These are phyloP conservation scores for Chrysaora quinquecirrha DNA, from an alignment of 30 jellyfish, hydroid and myxozoan species.

Conservation along the genomic window DNA sequence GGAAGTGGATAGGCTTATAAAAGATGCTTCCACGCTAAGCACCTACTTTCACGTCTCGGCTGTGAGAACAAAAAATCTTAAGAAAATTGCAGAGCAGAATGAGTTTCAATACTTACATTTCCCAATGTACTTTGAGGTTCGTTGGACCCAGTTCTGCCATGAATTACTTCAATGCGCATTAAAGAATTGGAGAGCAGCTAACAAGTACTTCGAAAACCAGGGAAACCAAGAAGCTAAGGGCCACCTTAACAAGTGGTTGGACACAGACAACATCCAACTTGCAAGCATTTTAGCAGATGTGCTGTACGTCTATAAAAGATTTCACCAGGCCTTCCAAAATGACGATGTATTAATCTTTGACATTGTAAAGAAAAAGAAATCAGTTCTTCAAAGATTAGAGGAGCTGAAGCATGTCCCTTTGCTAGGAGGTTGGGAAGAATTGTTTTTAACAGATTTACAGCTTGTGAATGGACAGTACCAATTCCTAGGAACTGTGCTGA, in stretches of 20 bases:
- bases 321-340: constrained; percentile 40
- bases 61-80: constrained; percentile 8
- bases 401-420: constrained; percentile 4
- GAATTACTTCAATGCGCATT: constrained; percentile 14
- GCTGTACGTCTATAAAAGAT: constrained; percentile 27
- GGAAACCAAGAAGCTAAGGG: constrained; percentile 15
- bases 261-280: constrained; percentile 17
- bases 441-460: neutral
- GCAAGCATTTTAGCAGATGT: constrained; percentile 22
- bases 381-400: constrained; percentile 14
- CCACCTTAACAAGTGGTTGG: constrained; percentile 20
- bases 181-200: constrained; percentile 46
- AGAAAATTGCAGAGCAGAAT: constrained; percentile 29
- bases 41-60: constrained; percentile 35
- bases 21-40: constrained; percentile 24
- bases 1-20: constrained; percentile 26
- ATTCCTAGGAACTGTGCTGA: constrained; percentile 7
- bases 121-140: constrained; percentile 26
- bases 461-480: neutral
- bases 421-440: constrained; percentile 43
- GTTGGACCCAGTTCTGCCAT: constrained; percentile 30
- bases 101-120: constrained; percentile 1
- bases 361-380: constrained; percentile 12
- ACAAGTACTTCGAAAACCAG: constrained; percentile 19
- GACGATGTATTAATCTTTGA: constrained; percentile 17